Evolutionary conservation across 2,113 vertebrate genomes (phyloP).

Genomic region (Phylloscopus whistleri): DNA sequence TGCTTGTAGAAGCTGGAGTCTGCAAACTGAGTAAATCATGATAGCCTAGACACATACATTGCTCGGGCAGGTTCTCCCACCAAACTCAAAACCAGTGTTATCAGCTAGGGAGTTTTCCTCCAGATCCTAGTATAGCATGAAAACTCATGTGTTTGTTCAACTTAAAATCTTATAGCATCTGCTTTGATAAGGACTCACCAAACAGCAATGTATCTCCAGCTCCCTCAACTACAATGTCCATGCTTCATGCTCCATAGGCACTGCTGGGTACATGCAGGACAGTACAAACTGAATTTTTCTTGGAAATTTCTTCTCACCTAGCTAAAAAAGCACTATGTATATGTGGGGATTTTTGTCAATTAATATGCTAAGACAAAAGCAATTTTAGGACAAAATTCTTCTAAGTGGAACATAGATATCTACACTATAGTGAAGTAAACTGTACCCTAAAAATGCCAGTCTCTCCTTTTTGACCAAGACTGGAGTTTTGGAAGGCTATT

Average conservation of each 20-base stretch:
- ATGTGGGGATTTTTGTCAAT: neutral
- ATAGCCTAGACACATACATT: neutral
- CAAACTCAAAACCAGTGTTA: neutral
- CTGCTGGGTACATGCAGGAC: neutral
- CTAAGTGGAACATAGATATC: neutral
- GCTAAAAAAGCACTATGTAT: neutral
- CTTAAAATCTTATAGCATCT: neutral
- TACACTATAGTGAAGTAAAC: neutral
- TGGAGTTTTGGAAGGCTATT: neutral
- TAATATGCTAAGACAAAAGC: neutral
- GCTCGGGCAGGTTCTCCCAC: neutral
- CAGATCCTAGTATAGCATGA: neutral
- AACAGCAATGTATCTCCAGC: neutral
- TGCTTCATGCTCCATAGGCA: neutral
- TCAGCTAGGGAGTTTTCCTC: fast-evolving
- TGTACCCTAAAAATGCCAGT: neutral
- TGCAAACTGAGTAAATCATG: neutral
- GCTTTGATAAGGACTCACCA: neutral
- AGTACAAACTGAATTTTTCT: neutral
- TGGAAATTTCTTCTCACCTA: neutral
- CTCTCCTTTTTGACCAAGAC: neutral
- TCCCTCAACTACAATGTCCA: neutral
- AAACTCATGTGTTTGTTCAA: neutral
- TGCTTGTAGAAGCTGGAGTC: fast-evolving
- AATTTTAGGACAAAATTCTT: neutral